Percentiles rank a stretch among this genome's conserved stretches.
These are phyloP conservation scores for Drosophila pectinifera DNA, from an alignment of 1,140 invertebrate species.

Conservation along the genomic window DNA sequence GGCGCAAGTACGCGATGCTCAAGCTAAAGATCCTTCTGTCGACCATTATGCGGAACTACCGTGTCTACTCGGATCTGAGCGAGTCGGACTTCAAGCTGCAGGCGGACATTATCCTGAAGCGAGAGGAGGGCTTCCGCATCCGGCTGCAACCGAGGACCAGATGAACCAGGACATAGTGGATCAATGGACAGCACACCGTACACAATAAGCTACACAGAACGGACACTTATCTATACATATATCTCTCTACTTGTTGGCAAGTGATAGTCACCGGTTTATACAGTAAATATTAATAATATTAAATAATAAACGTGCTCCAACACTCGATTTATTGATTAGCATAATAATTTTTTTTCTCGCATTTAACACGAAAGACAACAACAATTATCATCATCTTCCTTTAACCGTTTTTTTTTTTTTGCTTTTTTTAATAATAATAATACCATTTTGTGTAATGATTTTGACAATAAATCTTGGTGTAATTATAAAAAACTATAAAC, in stretches of 20 bases:
- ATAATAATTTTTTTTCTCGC: constrained; percentile 49
- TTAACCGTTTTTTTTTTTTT: constrained; percentile 36
- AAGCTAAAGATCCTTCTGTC: constrained; percentile 95
- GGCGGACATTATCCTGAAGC: constrained; percentile 93
- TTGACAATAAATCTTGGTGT: constrained; percentile 77
- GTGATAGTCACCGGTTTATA: constrained; percentile 63
- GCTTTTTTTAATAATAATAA: constrained; percentile 74
- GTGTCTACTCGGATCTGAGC: constrained; percentile 88
- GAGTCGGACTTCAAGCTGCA: constrained; percentile 91
- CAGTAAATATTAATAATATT: constrained; percentile 52
- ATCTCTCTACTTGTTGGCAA: constrained; percentile 52
- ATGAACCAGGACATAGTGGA: constrained; percentile 34
- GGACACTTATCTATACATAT: constrained; percentile 51
- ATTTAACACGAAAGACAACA: constrained; percentile 50
- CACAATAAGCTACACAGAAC: constrained; percentile 37
- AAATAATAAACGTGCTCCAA: constrained; percentile 50
- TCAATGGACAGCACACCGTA: constrained; percentile 38
- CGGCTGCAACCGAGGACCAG: constrained; percentile 87
- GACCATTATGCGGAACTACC: constrained; percentile 93
- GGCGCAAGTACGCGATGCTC: constrained; percentile 94
- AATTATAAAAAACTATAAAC: constrained; percentile 35
- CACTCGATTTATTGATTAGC: constrained; percentile 50
- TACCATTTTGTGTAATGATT: constrained; percentile 70
- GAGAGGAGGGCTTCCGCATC: constrained; percentile 91
- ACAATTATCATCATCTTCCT: constrained; percentile 55